Percentiles rank a stretch among this genome's conserved stretches.
phyloP scores from a whole-genome alignment of 2,113 vertebrate genomes.

The Takifugu bimaculatus region DNA sequence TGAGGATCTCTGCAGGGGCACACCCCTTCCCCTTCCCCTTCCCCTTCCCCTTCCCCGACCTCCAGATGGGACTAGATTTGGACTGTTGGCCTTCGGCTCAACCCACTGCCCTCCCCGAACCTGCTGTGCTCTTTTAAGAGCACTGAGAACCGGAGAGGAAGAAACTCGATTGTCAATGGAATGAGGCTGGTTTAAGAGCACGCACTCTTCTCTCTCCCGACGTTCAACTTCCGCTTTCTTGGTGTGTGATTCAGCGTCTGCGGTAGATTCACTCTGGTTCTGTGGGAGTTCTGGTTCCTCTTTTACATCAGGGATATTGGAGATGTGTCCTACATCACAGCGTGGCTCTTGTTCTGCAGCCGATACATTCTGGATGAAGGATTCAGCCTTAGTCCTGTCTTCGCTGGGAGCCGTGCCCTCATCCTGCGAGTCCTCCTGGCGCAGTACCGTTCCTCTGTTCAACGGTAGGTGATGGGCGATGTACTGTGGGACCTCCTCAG shows the following conservation, averaged over 20 bases:
- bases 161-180: neutral
- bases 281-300: constrained; percentile 13
- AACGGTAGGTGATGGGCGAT: constrained; percentile 78
- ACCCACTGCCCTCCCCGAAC: neutral
- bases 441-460: constrained; percentile 6
- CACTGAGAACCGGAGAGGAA: constrained; percentile 67
- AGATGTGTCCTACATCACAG: neutral
- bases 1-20: constrained; percentile 82
- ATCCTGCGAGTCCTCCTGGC: neutral
- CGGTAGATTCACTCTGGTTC: neutral
- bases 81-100: constrained; percentile 15
- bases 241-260: neutral
- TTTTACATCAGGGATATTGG: constrained; percentile 1
- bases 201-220: neutral
- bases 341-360: constrained; percentile 18
- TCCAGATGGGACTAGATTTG: constrained; percentile 28
- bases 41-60: constrained; percentile 46
- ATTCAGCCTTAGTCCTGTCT: neutral
- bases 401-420: neutral
- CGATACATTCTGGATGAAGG: constrained; percentile 3
- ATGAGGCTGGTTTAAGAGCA: neutral
- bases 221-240: neutral
- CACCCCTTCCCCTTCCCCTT: constrained; percentile 50
- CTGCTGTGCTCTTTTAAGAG: constrained; percentile 79
- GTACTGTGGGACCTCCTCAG: constrained; percentile 71